Percentiles rank a stretch among this genome's conserved stretches.
Evolutionary conservation across 30 jellyfish, hydroid and myxozoan genomes (phyloP).

Genomic region (Sanderia malayensis): DNA sequence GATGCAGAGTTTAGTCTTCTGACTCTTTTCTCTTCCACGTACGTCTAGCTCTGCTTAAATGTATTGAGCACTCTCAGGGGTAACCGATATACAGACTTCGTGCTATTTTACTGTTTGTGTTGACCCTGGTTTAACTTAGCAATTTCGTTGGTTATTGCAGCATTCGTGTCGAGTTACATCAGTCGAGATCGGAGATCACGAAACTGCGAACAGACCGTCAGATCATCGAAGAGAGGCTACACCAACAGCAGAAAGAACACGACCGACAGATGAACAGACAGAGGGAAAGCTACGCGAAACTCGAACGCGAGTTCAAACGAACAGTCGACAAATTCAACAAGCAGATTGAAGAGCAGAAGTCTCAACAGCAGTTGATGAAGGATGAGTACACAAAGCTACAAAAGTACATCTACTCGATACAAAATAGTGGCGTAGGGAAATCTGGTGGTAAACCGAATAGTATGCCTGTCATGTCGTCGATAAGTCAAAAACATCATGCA

Average conservation of each 20-base stretch:
- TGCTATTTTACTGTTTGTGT: no score
- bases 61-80: no score
- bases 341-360: constrained; percentile 42
- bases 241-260: constrained; percentile 71
- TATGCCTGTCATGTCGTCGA: constrained; percentile 25
- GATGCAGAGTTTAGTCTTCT: no score
- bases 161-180: constrained; percentile 80
- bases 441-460: constrained; percentile 21
- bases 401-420: constrained; percentile 4
- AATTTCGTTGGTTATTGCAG: constrained; percentile 41
- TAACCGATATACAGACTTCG: no score
- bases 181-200: constrained; percentile 54
- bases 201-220: constrained; percentile 63
- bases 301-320: constrained; percentile 76
- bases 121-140: no score
- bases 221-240: constrained; percentile 60
- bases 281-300: constrained; percentile 57
- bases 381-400: constrained; percentile 37
- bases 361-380: constrained; percentile 28
- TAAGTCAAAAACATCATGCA: constrained; percentile 36
- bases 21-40: no score
- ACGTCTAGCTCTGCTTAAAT: no score
- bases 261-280: constrained; percentile 69
- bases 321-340: constrained; percentile 61
- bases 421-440: constrained; percentile 5